phyloP scores from a whole-genome alignment of 2,888 invertebrate species.

The Chrysotoxum bicinctum region DNA sequence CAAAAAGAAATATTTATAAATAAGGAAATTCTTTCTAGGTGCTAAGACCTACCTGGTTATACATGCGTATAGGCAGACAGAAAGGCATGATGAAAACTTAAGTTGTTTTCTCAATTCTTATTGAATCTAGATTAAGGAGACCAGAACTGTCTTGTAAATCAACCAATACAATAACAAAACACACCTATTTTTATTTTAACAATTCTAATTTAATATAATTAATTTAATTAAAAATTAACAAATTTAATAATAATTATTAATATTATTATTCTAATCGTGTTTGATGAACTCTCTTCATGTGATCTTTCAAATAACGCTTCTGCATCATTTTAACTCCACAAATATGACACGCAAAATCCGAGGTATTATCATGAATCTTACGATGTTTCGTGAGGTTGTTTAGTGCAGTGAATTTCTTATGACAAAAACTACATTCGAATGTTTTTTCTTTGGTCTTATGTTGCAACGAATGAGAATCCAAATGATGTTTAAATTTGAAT shows the following conservation, averaged over 20 bases:
- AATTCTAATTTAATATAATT: not conserved
- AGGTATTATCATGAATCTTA: conserved; percentile 66
- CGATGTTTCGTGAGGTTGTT: conserved; percentile 69
- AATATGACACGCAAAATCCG: conserved; percentile 70
- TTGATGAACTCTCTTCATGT: conserved; percentile 68
- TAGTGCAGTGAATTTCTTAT: conserved; percentile 59
- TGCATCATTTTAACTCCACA: conserved; percentile 65
- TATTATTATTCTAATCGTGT: conserved; percentile 20
- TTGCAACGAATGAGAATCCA: conserved; percentile 54
- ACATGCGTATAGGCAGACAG: no score
- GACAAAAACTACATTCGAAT: conserved; percentile 60
- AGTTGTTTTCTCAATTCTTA: no score
- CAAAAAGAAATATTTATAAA: no score
- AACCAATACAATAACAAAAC: not conserved
- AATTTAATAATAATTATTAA: not conserved
- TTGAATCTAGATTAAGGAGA: no score
- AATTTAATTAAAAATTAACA: conserved; percentile 11
- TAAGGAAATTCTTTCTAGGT: no score
- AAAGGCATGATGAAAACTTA: no score
- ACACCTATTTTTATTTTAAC: not conserved
- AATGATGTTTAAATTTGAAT: conserved; percentile 72
- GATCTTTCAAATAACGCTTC: conserved; percentile 65
- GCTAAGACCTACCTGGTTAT: no score
- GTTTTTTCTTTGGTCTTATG: conserved; percentile 42
- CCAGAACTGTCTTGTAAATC: no score